Evolutionary conservation across 2,797 vertebrate species (phyloP).

Genomic region (Fundulus diaphanus): DNA sequence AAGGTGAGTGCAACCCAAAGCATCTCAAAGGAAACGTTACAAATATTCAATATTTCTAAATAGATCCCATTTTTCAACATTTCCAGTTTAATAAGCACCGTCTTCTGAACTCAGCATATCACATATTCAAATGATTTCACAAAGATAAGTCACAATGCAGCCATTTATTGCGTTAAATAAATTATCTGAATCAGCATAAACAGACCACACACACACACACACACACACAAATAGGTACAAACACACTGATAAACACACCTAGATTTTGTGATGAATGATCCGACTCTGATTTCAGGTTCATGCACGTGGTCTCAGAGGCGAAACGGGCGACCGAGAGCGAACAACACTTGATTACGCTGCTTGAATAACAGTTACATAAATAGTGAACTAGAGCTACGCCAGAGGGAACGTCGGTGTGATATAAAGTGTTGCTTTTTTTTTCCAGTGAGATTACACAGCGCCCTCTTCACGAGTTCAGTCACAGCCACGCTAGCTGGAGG

Average conservation of each 20-base stretch:
- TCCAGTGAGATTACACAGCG: conserved; percentile 41
- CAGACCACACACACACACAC: conserved; percentile 42
- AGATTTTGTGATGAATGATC: conserved; percentile 30
- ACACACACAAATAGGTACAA: conserved; percentile 60
- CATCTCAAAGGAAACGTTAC: too few species aligned
- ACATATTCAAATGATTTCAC: neutral
- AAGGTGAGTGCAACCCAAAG: too few species aligned
- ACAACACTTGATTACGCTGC: conserved; percentile 68
- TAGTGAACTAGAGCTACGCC: conserved; percentile 66
- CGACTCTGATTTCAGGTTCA: conserved; percentile 46
- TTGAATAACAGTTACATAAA: conserved; percentile 71
- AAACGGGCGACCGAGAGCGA: conserved; percentile 64
- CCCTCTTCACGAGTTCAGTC: conserved; percentile 47
- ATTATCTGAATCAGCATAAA: conserved; percentile 69
- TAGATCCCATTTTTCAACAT: too few species aligned
- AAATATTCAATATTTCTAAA: too few species aligned
- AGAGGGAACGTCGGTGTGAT: conserved; percentile 54
- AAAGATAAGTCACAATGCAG: conserved; percentile 47
- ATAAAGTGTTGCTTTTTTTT: conserved; percentile 47
- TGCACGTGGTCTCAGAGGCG: conserved; percentile 65
- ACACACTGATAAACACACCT: conserved; percentile 56
- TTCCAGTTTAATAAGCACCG: too few species aligned
- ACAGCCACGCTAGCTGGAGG: conserved; percentile 48
- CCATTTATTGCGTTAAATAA: conserved; percentile 79
- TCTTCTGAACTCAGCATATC: too few species aligned